Conservation (phyloP, 2,797 vertebrate genomes). For the Falco columbarius region DNA sequence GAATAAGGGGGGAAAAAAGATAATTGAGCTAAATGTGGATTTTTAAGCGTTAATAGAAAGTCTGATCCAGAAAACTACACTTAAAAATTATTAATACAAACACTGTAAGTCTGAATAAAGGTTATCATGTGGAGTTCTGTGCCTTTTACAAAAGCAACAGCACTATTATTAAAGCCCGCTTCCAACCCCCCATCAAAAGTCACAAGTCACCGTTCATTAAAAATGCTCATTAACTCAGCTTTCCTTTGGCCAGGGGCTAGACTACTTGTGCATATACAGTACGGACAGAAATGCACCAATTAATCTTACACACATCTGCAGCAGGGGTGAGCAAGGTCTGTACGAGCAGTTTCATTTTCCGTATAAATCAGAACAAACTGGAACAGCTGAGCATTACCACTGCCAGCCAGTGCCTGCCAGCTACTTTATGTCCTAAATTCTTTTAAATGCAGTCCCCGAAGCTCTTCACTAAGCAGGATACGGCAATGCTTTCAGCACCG, state of each 20-base stretch:
- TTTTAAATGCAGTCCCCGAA: neutral
- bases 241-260: conserved; percentile 41
- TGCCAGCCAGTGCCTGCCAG: conserved; percentile 55
- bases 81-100: conserved; percentile 27
- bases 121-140: neutral
- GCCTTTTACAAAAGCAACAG: neutral
- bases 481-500: neutral
- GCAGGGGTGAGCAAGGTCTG: conserved; percentile 10
- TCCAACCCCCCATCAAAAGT: neutral
- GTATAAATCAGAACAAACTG: conserved; percentile 29
- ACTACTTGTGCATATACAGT: conserved; percentile 13
- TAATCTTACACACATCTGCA: conserved; percentile 51
- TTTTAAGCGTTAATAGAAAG: neutral
- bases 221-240: conserved; percentile 62
- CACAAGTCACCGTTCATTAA: conserved; percentile 61
- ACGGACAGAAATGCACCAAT: conserved; percentile 35
- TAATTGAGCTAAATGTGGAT: neutral
- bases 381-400: conserved; percentile 20
- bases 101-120: neutral
- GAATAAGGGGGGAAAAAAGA: neutral
- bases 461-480: neutral
- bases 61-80: neutral
- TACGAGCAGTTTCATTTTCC: conserved; percentile 31
- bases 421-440: conserved; percentile 57
- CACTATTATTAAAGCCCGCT: neutral